Evolutionary conservation across 2,113 vertebrate genomes (phyloP).

Genomic region (Elanoides forficatus): DNA sequence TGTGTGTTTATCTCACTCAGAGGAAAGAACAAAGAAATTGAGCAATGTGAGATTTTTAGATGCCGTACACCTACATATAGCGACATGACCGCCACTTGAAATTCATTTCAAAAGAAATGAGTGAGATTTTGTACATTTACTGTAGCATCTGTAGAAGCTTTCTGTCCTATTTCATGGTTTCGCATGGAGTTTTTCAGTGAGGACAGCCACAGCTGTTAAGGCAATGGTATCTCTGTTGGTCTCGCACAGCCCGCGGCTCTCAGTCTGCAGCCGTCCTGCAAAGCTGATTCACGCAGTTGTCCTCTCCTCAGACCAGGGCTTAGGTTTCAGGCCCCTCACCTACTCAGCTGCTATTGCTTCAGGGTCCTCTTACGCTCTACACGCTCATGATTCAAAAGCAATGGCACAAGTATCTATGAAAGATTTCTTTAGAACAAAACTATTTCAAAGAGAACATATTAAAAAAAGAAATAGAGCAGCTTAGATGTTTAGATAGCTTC

Average conservation of each 20-base stretch:
- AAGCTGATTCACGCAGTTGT: not conserved
- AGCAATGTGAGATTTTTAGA: not conserved
- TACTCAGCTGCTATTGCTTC: not conserved
- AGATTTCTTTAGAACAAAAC: not conserved
- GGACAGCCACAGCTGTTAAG: not conserved
- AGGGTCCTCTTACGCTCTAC: not conserved
- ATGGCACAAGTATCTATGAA: not conserved
- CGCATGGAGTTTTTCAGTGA: rapidly evolving
- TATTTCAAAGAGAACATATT: not conserved
- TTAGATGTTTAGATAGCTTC: not conserved
- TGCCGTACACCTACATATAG: not conserved
- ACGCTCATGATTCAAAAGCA: not conserved
- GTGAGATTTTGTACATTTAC: not conserved
- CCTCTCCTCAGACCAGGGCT: not conserved
- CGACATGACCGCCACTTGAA: rapidly evolving
- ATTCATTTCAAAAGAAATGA: not conserved
- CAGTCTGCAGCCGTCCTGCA: rapidly evolving
- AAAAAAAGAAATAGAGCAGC: not conserved
- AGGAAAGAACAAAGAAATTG: not conserved
- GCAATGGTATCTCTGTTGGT: not conserved
- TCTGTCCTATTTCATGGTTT: not conserved
- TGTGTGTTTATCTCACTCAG: not conserved
- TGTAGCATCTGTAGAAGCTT: not conserved
- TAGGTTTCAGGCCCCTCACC: not conserved
- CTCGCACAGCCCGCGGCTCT: not conserved